Evolutionary conservation across 2,797 vertebrate genomes (phyloP).

Genomic region (Denticeps clupeoides): DNA sequence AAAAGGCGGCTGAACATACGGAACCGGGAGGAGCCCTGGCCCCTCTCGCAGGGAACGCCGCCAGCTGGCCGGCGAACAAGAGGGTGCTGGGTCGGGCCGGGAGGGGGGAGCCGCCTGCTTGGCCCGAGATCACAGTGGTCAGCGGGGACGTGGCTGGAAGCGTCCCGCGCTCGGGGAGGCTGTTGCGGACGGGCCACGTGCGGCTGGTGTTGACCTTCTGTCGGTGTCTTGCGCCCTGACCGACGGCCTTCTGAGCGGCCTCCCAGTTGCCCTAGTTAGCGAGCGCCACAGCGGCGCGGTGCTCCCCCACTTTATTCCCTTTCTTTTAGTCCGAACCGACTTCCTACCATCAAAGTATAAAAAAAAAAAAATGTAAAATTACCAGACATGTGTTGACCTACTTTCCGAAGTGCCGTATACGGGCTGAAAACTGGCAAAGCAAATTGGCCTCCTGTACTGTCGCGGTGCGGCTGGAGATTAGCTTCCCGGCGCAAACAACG

Average conservation of each 20-base stretch:
- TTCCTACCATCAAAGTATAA: too few species aligned
- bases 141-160: slow-evolving; percentile 57
- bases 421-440: too few species aligned
- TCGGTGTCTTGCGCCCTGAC: slow-evolving; percentile 30
- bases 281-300: slow-evolving; percentile 14
- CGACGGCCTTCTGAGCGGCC: slow-evolving; percentile 26
- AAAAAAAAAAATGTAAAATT: too few species aligned
- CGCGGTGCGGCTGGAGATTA: too few species aligned
- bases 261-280: slow-evolving; percentile 20
- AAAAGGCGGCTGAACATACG: slow-evolving; percentile 64
- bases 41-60: slow-evolving; percentile 47
- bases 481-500: too few species aligned
- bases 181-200: slow-evolving; percentile 27
- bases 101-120: slow-evolving; percentile 59
- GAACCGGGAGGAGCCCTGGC: slow-evolving; percentile 65
- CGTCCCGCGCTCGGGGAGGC: slow-evolving; percentile 39
- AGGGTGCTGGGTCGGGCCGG: slow-evolving; percentile 59
- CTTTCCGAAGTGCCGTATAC: too few species aligned
- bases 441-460: too few species aligned
- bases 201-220: slow-evolving; percentile 55
- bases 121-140: slow-evolving; percentile 68
- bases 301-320: slow-evolving; percentile 33
- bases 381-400: too few species aligned
- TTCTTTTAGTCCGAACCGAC: slow-evolving; percentile 23
- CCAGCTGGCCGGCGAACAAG: slow-evolving; percentile 66